Percentiles rank a stretch among this genome's conserved stretches.
phyloP scores from a whole-genome alignment of 1,140 invertebrate genomes.

The Saccostrea echinata region DNA sequence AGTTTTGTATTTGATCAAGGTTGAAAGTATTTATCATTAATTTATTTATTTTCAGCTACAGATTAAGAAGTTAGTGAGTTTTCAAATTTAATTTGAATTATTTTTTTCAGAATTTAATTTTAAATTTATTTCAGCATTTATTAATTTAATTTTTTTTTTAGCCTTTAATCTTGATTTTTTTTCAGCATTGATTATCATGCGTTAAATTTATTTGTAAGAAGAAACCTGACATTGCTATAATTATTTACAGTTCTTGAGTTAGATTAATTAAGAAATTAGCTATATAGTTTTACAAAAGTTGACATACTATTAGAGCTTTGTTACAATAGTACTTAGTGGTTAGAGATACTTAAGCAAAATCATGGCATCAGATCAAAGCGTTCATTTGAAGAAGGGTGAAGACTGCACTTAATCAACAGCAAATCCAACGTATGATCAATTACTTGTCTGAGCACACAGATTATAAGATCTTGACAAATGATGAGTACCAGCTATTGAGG shows the following conservation, averaged over 20 bases:
- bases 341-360: not conserved
- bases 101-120: not conserved
- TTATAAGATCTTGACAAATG: slow-evolving; percentile 14
- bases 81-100: not conserved
- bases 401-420: not conserved
- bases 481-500: not conserved
- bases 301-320: not conserved
- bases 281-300: not conserved
- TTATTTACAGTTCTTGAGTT: not conserved
- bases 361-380: not conserved
- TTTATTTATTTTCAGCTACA: not conserved
- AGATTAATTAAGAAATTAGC: not conserved
- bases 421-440: slow-evolving; percentile 3
- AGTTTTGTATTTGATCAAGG: not conserved
- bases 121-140: not conserved
- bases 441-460: slow-evolving; percentile 26
- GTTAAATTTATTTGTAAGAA: not conserved
- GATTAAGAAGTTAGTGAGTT: not conserved
- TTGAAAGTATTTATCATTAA: not conserved
- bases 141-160: not conserved
- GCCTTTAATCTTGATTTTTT: not conserved
- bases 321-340: not conserved
- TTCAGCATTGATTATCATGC: too few species aligned
- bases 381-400: slow-evolving; percentile 16
- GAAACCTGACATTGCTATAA: not conserved